A percentile compares a stretch with the other conserved stretches of the same genome.
Conservation (phyloP, 64 coral and sea anemone species). For the Acropora tenuis region DNA sequence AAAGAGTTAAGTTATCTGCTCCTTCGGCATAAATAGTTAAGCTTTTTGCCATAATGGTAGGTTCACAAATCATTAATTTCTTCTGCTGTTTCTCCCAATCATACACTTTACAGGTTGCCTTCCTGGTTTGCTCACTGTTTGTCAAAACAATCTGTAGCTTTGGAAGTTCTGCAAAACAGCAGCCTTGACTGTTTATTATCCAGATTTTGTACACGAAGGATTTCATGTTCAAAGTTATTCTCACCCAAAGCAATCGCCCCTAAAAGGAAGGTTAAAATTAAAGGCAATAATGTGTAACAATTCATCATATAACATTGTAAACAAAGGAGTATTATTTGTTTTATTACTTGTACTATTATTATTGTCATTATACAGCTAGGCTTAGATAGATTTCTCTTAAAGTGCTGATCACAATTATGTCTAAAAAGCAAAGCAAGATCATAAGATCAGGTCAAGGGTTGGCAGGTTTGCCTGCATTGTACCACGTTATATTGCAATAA, state of each 20-base stretch:
- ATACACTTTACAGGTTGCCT: constrained; percentile 12
- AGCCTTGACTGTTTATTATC: neutral
- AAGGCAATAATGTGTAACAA: too few relatives aligned
- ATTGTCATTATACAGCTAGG: too few relatives aligned
- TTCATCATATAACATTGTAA: too few relatives aligned
- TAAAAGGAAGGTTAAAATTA: neutral
- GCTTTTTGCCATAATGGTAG: neutral
- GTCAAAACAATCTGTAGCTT: constrained; percentile 13
- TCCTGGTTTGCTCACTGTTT: neutral
- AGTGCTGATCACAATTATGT: too few relatives aligned
- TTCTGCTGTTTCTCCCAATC: neutral
- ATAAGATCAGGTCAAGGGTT: too few relatives aligned
- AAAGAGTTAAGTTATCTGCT: neutral
- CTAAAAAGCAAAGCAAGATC: too few relatives aligned
- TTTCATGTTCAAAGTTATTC: constrained; percentile 17
- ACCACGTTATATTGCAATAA: too few relatives aligned
- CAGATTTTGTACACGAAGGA: constrained; percentile 6
- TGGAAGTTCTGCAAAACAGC: constrained; percentile 26
- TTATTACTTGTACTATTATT: too few relatives aligned
- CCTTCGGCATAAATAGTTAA: constrained; percentile 14
- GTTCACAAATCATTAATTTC: constrained; percentile 28
- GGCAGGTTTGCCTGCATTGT: too few relatives aligned
- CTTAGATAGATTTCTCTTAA: too few relatives aligned
- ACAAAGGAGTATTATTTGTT: too few relatives aligned
- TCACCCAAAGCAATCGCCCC: neutral